phyloP scores from a whole-genome alignment of 2,888 invertebrate species.

The Chrysolina haemoptera region DNA sequence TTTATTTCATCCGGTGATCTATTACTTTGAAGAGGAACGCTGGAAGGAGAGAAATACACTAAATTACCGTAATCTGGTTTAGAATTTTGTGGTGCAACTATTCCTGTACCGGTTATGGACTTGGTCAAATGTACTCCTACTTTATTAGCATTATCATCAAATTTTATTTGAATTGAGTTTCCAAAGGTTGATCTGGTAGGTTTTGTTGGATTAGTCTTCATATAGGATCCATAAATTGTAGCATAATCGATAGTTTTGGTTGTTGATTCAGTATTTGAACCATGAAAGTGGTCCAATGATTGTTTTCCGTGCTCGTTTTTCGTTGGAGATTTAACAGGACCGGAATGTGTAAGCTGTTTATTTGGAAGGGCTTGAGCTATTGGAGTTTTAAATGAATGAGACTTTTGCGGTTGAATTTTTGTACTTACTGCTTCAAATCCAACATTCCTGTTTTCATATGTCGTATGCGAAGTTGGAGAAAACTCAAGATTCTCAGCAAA shows the following conservation, averaged over 20 bases:
- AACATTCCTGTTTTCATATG: background rate
- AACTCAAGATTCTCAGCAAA: too few species aligned
- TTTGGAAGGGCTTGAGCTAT: background rate
- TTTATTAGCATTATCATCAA: constrained; percentile 51
- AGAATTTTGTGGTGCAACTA: background rate
- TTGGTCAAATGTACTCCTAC: constrained; percentile 53
- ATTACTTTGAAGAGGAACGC: background rate
- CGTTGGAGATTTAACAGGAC: background rate
- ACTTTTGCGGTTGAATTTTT: background rate
- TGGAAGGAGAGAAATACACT: background rate
- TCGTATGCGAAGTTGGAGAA: background rate
- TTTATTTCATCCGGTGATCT: background rate
- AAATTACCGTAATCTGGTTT: background rate
- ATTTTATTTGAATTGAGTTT: constrained; percentile 50
- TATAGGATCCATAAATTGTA: constrained; percentile 67
- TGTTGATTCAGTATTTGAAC: constrained; percentile 55
- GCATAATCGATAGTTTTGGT: constrained; percentile 66
- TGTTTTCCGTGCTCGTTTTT: background rate
- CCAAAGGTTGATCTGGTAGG: constrained; percentile 38
- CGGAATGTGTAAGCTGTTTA: background rate
- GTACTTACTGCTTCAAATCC: background rate
- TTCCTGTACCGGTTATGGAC: constrained; percentile 33
- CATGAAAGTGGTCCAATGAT: background rate
- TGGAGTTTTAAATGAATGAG: background rate
- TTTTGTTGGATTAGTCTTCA: constrained; percentile 56